phyloP scores from a whole-genome alignment of 2,888 invertebrate species.

The Tenodera sinensis region DNA sequence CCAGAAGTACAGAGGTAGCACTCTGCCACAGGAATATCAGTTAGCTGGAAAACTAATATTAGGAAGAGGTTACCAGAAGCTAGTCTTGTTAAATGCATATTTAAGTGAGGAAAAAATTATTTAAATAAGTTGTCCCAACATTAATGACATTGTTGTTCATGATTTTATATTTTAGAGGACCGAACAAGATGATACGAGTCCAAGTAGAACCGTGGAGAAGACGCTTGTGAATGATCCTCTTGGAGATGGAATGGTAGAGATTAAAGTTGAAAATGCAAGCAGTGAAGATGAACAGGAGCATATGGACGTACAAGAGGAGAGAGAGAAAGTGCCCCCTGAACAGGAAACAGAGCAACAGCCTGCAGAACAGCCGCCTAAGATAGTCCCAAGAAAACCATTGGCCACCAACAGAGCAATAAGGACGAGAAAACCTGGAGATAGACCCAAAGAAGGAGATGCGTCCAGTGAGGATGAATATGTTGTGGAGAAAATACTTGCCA shows the following conservation, averaged over 20 bases:
- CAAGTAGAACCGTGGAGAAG: neutral
- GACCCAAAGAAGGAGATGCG: constrained; percentile 23
- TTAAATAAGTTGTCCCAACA: no score
- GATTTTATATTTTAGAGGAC: neutral
- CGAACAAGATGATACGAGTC: neutral
- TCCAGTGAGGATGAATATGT: constrained; percentile 54
- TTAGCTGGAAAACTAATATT: no score
- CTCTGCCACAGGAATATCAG: no score
- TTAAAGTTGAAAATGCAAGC: constrained; percentile 2
- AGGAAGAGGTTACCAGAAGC: no score
- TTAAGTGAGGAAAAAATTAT: no score
- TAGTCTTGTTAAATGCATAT: no score
- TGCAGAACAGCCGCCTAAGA: neutral
- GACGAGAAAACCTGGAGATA: neutral
- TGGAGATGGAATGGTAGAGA: constrained; percentile 6
- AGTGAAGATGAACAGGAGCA: neutral
- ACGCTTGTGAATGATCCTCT: neutral
- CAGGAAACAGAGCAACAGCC: neutral
- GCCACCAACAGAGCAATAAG: constrained; percentile 4
- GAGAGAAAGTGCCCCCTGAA: neutral
- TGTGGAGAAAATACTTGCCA: constrained; percentile 80
- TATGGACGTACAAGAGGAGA: neutral
- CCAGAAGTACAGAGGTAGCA: no score
- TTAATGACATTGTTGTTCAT: no score
- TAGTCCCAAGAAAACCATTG: constrained; percentile 9